Evolutionary conservation across 2,113 vertebrate species (phyloP).

Genomic region (Zootoca vivipara): DNA sequence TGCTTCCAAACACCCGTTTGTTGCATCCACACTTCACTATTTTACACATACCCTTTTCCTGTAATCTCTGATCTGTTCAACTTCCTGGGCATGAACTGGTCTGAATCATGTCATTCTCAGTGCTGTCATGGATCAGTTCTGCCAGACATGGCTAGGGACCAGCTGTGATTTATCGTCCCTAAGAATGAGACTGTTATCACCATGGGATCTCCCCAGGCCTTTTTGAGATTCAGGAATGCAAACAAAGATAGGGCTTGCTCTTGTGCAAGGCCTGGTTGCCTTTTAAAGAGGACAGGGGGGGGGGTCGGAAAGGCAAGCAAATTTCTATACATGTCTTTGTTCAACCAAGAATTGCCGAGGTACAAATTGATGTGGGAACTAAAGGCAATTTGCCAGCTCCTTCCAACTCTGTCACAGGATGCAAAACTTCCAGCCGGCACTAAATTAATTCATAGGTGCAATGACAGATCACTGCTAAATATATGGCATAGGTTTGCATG

Average conservation of each 20-base stretch:
- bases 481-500: not conserved
- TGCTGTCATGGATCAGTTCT: not conserved
- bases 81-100: not conserved
- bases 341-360: slow-evolving; percentile 18
- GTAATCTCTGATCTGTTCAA: not conserved
- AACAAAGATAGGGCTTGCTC: slow-evolving; percentile 21
- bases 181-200: slow-evolving; percentile 8
- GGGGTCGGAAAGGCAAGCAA: slow-evolving; percentile 2
- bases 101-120: not conserved
- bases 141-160: not conserved
- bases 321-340: slow-evolving; percentile 25
- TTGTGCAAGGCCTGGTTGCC: not conserved
- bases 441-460: not conserved
- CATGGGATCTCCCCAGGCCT: rapidly evolving
- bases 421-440: not conserved
- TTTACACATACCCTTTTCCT: not conserved
- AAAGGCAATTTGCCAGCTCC: slow-evolving; percentile 28
- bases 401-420: not conserved
- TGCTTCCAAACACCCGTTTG: not conserved
- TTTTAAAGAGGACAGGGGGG: slow-evolving; percentile 25
- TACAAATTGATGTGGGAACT: slow-evolving; percentile 17
- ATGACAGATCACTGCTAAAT: not conserved
- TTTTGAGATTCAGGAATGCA: slow-evolving; percentile 24
- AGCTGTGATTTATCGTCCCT: not conserved
- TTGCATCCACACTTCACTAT: not conserved